Evolutionary conservation across 2,113 vertebrate genomes (phyloP).

Genomic region (Nibea albiflora): DNA sequence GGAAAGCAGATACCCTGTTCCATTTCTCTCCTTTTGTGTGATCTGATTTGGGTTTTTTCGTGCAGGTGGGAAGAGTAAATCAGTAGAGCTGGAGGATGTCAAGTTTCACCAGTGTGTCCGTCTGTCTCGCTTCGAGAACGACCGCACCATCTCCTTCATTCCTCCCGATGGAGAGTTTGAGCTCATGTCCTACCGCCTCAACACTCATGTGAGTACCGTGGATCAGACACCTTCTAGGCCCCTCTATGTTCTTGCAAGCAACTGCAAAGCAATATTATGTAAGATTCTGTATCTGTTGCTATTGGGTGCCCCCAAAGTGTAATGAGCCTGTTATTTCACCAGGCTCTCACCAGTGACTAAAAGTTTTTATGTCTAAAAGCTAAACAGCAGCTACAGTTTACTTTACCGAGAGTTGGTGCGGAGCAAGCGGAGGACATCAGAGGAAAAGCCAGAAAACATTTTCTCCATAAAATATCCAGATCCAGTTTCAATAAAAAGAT

Average conservation of each 20-base stretch:
- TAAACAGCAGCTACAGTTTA: too few species aligned
- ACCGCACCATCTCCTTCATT: slow-evolving; percentile 93
- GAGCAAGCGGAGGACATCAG: too few species aligned
- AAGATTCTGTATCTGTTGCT: too few species aligned
- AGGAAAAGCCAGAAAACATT: too few species aligned
- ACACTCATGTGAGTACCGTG: slow-evolving; percentile 88
- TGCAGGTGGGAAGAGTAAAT: slow-evolving; percentile 92
- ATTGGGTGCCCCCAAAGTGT: too few species aligned
- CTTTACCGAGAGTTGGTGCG: too few species aligned
- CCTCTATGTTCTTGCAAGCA: neutral
- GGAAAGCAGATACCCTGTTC: neutral
- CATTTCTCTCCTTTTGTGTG: neutral
- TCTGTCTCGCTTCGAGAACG: slow-evolving; percentile 92
- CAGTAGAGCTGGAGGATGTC: slow-evolving; percentile 91
- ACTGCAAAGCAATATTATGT: too few species aligned
- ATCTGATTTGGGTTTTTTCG: neutral
- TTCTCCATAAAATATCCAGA: too few species aligned
- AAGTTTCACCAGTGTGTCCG: slow-evolving; percentile 94
- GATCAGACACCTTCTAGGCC: neutral
- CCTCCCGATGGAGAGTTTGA: slow-evolving; percentile 93
- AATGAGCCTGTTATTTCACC: too few species aligned
- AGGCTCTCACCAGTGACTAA: too few species aligned
- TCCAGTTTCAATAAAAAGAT: too few species aligned
- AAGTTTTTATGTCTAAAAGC: too few species aligned
- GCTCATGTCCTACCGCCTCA: slow-evolving; percentile 92